These are phyloP conservation scores for Pristiophorus japonicus DNA, from an alignment of 2,113 vertebrate genomes.

Conservation along the genomic window DNA sequence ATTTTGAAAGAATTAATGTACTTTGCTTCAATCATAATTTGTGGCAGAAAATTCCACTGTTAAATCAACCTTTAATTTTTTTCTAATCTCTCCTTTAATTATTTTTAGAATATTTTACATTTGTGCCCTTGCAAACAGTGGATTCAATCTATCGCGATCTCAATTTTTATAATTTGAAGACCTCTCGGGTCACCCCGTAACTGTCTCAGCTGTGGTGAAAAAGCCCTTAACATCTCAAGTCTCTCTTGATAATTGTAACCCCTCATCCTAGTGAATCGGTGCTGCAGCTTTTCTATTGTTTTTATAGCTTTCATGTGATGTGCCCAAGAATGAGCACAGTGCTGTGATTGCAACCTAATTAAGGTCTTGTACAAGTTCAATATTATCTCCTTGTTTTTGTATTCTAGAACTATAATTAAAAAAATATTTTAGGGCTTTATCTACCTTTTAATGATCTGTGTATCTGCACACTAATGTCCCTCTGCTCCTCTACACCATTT, in stretches of 20 bases:
- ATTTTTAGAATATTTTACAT: neutral
- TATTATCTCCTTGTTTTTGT: neutral
- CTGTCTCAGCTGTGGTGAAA: neutral
- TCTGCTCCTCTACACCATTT: neutral
- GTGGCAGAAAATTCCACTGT: neutral
- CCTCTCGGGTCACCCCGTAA: neutral
- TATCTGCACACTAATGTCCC: no score
- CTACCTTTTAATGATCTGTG: neutral
- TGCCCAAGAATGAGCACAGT: neutral
- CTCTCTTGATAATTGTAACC: neutral
- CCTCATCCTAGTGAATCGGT: neutral
- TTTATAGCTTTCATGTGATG: neutral
- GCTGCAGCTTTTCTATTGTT: neutral
- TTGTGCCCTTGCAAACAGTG: neutral
- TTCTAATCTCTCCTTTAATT: neutral
- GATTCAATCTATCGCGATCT: neutral
- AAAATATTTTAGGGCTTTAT: neutral
- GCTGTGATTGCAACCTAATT: neutral
- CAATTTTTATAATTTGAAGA: neutral
- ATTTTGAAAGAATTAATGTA: neutral
- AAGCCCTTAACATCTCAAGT: neutral
- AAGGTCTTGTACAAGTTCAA: neutral
- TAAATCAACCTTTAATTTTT: neutral
- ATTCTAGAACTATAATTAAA: neutral
- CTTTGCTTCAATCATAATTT: neutral